Evolutionary conservation across 1,140 invertebrate species (phyloP).

Genomic region (Macrosteles quadrilineatus): DNA sequence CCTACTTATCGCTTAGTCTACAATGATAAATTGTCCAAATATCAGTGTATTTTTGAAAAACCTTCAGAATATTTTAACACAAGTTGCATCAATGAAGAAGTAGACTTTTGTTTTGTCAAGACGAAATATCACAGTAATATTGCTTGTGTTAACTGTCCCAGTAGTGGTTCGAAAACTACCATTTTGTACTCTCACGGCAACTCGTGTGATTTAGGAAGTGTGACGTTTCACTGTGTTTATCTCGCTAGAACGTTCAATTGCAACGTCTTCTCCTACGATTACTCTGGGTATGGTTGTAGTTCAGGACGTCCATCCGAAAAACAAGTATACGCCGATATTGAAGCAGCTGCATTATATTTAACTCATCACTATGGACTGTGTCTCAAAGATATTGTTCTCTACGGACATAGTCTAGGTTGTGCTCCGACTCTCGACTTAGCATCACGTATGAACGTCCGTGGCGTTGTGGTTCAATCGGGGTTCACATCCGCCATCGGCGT

Average conservation of each 20-base stretch:
- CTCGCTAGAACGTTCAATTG: conserved; percentile 68
- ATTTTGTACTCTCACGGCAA: conserved; percentile 75
- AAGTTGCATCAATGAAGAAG: conserved; percentile 30
- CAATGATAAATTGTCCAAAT: no score
- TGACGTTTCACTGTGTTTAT: conserved; percentile 69
- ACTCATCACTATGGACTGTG: conserved; percentile 61
- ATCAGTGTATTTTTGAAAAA: no score
- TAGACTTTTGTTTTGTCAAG: conserved; percentile 60
- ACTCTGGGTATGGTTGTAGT: conserved; percentile 64
- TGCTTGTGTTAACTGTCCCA: conserved; percentile 62
- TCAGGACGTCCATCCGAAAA: conserved; percentile 70
- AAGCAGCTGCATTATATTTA: conserved; percentile 64
- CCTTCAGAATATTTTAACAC: no score
- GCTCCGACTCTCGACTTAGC: conserved; percentile 70
- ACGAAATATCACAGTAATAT: conserved; percentile 63
- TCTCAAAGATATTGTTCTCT: conserved; percentile 70
- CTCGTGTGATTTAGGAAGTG: conserved; percentile 67
- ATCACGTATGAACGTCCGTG: conserved; percentile 65
- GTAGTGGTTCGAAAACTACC: conserved; percentile 62
- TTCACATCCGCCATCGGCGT: conserved; percentile 35
- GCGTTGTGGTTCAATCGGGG: conserved; percentile 59
- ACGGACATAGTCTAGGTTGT: conserved; percentile 71
- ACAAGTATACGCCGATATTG: conserved; percentile 75
- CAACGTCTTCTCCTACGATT: conserved; percentile 78
- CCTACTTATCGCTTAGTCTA: no score